A percentile compares a stretch with the other conserved stretches of the same genome.
These are phyloP conservation scores for Temnothorax nylanderi DNA, from an alignment of 1,140 invertebrate species.

Conservation along the genomic window DNA sequence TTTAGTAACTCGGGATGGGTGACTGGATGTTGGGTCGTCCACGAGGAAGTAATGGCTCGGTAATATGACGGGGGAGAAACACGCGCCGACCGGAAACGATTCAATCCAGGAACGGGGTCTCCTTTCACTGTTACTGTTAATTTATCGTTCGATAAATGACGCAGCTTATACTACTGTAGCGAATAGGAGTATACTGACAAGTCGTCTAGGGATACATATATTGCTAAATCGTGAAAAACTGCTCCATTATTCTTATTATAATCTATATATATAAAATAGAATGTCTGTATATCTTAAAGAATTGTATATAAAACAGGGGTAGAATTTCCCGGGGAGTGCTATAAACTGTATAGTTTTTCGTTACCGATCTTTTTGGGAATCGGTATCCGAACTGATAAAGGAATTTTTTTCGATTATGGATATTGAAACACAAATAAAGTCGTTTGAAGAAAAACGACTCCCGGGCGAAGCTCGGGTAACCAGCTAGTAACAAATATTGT, in stretches of 20 bases:
- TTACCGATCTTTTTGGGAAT: too few species aligned
- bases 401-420: too few species aligned
- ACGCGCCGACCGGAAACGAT: slow-evolving; percentile 75
- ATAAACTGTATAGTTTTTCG: too few species aligned
- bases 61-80: slow-evolving; percentile 69
- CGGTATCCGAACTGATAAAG: too few species aligned
- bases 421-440: too few species aligned
- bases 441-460: too few species aligned
- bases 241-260: slow-evolving; percentile 5
- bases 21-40: slow-evolving; percentile 57
- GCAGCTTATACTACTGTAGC: slow-evolving; percentile 66
- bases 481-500: slow-evolving; percentile 1
- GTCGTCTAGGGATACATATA: not conserved
- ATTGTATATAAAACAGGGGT: too few species aligned
- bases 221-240: slow-evolving; percentile 20
- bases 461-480: too few species aligned
- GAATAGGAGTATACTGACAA: not conserved
- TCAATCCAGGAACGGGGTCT: slow-evolving; percentile 70
- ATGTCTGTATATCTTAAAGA: too few species aligned
- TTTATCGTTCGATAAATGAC: slow-evolving; percentile 82
- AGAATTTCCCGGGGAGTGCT: too few species aligned
- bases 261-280: too few species aligned
- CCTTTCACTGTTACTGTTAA: slow-evolving; percentile 73
- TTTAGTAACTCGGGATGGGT: slow-evolving; percentile 43
- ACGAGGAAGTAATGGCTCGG: slow-evolving; percentile 69